Evolutionary conservation across 1,140 invertebrate genomes (phyloP).

Genomic region (honey bee (Apis mellifera)): Amel_HAv3.1 CM009941.2:14839001-14839500

Average conservation of each 20-base stretch:
- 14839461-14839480: constrained; percentile 74
- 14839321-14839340: constrained; percentile 55
- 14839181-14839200: too few relatives aligned
- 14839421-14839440: constrained; percentile 75
- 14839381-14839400: constrained; percentile 62
- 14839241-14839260: neutral
- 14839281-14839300: neutral
- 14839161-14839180: neutral
- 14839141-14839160: neutral
- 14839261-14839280: constrained; percentile 17
- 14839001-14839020: constrained; percentile 21
- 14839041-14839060: neutral
- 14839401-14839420: constrained; percentile 44
- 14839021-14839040: constrained; percentile 31
- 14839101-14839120: too few relatives aligned
- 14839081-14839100: neutral
- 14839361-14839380: neutral
- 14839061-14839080: neutral
- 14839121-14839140: neutral
- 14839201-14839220: constrained; percentile 1
- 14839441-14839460: constrained; percentile 65
- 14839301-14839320: constrained; percentile 39
- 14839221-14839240: neutral
- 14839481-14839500: constrained; percentile 81
- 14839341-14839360: neutral